A percentile compares a stretch with the other conserved stretches of the same genome.
These are phyloP conservation scores for Zaprionus camerounensis DNA, from an alignment of 1,140 invertebrate genomes.

Conservation along the genomic window DNA sequence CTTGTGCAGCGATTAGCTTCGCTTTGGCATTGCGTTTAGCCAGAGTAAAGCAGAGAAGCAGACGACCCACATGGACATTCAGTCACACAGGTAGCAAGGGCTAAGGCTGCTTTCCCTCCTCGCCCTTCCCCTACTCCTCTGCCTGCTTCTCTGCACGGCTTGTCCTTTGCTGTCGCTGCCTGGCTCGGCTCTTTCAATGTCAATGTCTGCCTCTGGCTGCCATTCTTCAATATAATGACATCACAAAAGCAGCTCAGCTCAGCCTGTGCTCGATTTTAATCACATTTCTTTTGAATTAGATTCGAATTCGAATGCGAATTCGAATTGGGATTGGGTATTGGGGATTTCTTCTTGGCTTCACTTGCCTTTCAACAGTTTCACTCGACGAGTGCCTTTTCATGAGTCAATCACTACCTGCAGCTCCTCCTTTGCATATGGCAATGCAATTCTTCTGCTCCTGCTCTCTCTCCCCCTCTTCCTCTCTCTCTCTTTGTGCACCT, in stretches of 20 bases:
- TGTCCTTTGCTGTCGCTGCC: constrained; percentile 34
- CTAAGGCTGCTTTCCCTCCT: not conserved
- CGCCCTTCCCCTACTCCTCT: not conserved
- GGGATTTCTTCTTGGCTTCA: not conserved
- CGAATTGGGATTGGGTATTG: not conserved
- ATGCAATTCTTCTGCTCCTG: not conserved
- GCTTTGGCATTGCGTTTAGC: constrained; percentile 75
- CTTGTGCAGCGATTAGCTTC: constrained; percentile 75
- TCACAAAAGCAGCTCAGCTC: constrained; percentile 68
- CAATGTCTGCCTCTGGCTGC: constrained; percentile 72
- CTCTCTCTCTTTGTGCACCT: constrained; percentile 7
- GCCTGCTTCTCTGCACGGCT: constrained; percentile 28
- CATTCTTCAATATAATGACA: constrained; percentile 83
- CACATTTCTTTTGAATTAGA: constrained; percentile 83
- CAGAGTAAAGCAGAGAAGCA: not conserved
- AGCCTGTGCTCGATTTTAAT: constrained; percentile 69
- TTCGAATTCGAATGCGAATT: constrained; percentile 54
- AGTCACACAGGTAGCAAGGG: constrained; percentile 51
- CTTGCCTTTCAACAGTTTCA: constrained; percentile 41
- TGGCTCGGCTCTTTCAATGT: constrained; percentile 65
- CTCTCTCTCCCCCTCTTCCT: not conserved
- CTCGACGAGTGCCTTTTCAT: constrained; percentile 62
- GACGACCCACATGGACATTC: constrained; percentile 64
- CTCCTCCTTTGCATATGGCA: constrained; percentile 45
- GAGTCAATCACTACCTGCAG: constrained; percentile 68